These are phyloP conservation scores for Hyles vespertilio DNA, from an alignment of 1,140 invertebrate species.

Conservation along the genomic window DNA sequence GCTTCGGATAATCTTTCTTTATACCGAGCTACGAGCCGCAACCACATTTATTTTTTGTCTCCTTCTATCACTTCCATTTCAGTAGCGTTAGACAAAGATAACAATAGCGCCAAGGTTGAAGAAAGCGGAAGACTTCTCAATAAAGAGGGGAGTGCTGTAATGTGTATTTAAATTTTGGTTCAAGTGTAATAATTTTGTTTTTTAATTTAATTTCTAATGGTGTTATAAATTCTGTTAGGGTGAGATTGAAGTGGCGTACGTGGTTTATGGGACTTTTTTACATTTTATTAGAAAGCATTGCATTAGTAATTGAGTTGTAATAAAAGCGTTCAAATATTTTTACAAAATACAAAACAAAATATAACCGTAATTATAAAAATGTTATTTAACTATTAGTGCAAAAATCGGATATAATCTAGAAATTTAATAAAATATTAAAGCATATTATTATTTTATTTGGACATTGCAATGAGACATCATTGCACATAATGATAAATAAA, in stretches of 20 bases:
- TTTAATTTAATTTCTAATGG: slow-evolving; percentile 74
- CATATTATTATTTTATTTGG: no score
- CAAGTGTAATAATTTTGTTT: slow-evolving; percentile 74
- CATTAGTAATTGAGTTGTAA: not conserved
- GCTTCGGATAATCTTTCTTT: slow-evolving; percentile 78
- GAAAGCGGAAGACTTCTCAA: slow-evolving; percentile 69
- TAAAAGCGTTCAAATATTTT: no score
- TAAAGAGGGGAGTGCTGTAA: slow-evolving; percentile 73
- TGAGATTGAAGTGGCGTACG: slow-evolving; percentile 30
- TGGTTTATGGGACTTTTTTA: slow-evolving; percentile 29
- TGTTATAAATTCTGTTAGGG: slow-evolving; percentile 43
- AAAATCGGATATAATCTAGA: no score
- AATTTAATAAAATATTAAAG: no score
- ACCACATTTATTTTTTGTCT: slow-evolving; percentile 36
- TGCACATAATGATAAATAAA: no score
- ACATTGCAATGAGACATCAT: no score
- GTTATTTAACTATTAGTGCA: no score
- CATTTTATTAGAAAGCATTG: slow-evolving; percentile 1
- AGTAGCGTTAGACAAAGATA: slow-evolving; percentile 31
- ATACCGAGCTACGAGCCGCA: slow-evolving; percentile 65
- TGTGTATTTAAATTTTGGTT: slow-evolving; percentile 76
- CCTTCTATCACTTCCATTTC: slow-evolving; percentile 27
- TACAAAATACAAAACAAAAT: no score
- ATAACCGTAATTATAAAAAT: no score
- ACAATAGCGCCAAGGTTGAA: slow-evolving; percentile 35